Evolutionary conservation across 2,113 vertebrate species (phyloP).

Genomic region (Brienomyrus longianalis): DNA sequence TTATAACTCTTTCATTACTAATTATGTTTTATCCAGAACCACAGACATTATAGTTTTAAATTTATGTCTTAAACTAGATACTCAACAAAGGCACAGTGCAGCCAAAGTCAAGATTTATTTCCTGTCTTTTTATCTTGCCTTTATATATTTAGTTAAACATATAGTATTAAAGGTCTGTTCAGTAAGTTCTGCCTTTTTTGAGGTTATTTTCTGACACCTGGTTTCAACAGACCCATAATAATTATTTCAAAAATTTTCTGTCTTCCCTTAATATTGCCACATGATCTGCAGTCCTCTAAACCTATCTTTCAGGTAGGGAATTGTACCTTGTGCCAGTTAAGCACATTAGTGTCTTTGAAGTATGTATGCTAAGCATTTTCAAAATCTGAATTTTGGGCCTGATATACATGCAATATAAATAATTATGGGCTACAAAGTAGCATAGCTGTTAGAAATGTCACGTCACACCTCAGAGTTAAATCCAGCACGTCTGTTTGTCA

Average conservation of each 20-base stretch:
- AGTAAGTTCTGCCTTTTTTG: background rate
- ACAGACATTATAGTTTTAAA: background rate
- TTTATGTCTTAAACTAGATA: background rate
- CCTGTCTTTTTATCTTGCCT: background rate
- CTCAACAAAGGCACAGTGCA: background rate
- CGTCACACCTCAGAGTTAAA: background rate
- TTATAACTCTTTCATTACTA: background rate
- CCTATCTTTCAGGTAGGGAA: background rate
- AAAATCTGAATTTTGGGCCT: background rate
- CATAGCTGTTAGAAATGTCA: background rate
- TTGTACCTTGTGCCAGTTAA: background rate
- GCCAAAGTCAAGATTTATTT: background rate
- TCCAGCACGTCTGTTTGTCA: background rate
- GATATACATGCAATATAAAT: background rate
- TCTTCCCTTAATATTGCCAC: background rate
- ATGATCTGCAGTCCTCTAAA: background rate
- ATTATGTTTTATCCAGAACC: background rate
- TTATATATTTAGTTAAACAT: background rate
- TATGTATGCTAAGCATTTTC: background rate
- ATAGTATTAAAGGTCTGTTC: background rate
- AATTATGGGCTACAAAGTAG: background rate
- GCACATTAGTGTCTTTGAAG: background rate
- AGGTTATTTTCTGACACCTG: background rate
- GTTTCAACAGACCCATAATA: background rate
- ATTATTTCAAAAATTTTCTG: background rate